Percentiles rank a stretch among this genome's conserved stretches.
These are phyloP conservation scores for Eulemur mongoz DNA, from an alignment of 2,797 vertebrate genomes.

Conservation along the genomic window DNA sequence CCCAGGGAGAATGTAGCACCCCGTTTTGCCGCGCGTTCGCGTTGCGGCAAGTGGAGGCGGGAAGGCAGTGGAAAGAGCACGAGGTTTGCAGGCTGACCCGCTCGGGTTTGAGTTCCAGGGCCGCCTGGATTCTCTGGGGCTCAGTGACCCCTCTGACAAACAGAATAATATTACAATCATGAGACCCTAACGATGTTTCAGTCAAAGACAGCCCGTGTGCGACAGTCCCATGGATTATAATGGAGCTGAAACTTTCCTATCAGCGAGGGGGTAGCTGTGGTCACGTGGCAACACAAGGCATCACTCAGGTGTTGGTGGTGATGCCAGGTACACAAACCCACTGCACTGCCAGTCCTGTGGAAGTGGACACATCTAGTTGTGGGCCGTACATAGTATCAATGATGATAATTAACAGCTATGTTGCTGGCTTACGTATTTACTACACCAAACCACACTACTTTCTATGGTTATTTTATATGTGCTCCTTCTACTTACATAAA, in stretches of 20 bases:
- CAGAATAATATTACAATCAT: not conserved
- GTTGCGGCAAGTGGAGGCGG: not conserved
- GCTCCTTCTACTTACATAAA: not conserved
- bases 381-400: not conserved
- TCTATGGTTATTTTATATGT: not conserved
- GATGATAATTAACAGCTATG: not conserved
- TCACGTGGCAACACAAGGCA: not conserved
- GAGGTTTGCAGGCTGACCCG: not conserved
- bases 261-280: not conserved
- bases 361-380: too few relatives aligned
- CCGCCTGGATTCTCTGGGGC: not conserved
- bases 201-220: not conserved
- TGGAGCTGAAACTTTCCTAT: not conserved
- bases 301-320: not conserved
- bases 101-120: not conserved
- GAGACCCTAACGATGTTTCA: too few relatives aligned
- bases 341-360: not conserved
- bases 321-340: not conserved
- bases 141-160: not conserved
- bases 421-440: not conserved
- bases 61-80: not conserved
- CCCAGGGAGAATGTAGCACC: accelerated
- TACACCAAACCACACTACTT: too few relatives aligned
- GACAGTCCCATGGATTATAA: not conserved
- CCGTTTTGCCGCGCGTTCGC: too few relatives aligned